Evolutionary conservation across 2,797 vertebrate genomes (phyloP).

Genomic region (Poecile montanus): DNA sequence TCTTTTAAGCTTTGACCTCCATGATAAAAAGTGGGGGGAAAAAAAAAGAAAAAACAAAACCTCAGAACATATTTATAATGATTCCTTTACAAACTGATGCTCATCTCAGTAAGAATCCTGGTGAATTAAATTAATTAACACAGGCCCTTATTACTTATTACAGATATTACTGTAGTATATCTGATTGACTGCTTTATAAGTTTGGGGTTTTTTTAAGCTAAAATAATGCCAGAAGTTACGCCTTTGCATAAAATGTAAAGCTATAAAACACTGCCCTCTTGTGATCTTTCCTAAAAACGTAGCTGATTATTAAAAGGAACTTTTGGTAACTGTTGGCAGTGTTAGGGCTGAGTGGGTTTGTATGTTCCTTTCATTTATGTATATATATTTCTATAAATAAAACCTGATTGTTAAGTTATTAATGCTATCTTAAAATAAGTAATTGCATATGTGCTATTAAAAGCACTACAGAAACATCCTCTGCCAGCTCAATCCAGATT

Average conservation of each 20-base stretch:
- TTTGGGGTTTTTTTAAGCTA: neutral
- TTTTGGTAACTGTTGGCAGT: neutral
- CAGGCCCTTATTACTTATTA: neutral
- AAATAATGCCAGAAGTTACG: neutral
- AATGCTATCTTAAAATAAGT: slow-evolving; percentile 1
- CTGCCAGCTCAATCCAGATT: neutral
- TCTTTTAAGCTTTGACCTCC: neutral
- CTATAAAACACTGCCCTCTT: slow-evolving; percentile 42
- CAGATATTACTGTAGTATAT: neutral
- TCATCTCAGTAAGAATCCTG: neutral
- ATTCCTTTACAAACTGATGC: neutral
- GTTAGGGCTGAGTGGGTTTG: neutral
- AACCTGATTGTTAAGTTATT: neutral
- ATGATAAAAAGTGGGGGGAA: neutral
- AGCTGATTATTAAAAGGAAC: neutral
- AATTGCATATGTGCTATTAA: neutral
- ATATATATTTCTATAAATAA: neutral
- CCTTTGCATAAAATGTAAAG: neutral
- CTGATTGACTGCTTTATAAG: neutral
- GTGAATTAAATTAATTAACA: neutral
- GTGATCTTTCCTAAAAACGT: neutral
- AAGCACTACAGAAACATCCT: neutral
- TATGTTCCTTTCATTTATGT: neutral
- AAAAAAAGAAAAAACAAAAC: too few species aligned
- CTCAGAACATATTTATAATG: neutral